Conservation (phyloP, 2,113 vertebrate species). For the Mus spicilegus region DNA sequence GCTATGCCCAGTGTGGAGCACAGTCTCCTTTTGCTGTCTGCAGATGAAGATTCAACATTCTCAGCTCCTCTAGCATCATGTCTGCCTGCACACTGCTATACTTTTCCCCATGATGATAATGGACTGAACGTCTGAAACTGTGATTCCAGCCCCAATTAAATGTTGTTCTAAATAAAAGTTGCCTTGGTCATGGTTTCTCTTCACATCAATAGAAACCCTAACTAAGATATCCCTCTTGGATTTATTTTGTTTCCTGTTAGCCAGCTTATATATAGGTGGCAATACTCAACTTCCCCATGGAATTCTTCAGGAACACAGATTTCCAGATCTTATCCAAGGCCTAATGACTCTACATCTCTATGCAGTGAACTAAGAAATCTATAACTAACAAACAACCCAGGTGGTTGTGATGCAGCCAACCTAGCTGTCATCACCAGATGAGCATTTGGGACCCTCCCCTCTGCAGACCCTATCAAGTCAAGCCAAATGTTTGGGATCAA, state of each 20-base stretch:
- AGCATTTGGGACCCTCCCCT: not conserved
- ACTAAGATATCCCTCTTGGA: not conserved
- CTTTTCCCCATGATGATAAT: not conserved
- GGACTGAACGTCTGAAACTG: not conserved
- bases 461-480: not conserved
- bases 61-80: not conserved
- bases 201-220: not conserved
- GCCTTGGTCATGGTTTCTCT: not conserved
- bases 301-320: not conserved
- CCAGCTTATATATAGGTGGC: not conserved
- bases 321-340: slow-evolving; percentile 17
- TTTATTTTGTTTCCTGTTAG: slow-evolving; percentile 6
- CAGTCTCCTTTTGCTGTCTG: not conserved
- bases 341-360: slow-evolving; percentile 1
- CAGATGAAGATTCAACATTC: not conserved
- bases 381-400: not conserved
- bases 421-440: not conserved
- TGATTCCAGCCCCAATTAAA: not conserved
- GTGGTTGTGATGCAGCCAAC: not conserved
- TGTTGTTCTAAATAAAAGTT: not conserved
- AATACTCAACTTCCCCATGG: not conserved
- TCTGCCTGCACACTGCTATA: not conserved
- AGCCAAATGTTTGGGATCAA: slow-evolving; percentile 14
- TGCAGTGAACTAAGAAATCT: not conserved
- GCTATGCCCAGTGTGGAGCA: not conserved